Evolutionary conservation across 35 echinoderm and acorn worm species (phyloP), one percentile per base, ranked within the genome.

Genomic region (Nesometra sesokonis): DNA sequence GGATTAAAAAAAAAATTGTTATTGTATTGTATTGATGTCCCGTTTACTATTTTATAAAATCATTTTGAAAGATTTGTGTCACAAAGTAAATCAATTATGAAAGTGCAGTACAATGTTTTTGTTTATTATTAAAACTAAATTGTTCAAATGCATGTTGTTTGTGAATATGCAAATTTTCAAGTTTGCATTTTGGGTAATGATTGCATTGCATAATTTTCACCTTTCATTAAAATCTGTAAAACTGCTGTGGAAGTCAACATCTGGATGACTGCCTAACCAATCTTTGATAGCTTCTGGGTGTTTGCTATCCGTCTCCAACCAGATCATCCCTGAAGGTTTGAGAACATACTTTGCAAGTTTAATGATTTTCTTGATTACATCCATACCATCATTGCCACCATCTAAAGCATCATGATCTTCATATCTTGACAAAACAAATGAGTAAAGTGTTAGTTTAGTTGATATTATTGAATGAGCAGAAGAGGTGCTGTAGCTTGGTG

Each of bases 231-330:
- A 97, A 88, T 97, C 94, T 32, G 82, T 47, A 36, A 80, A 92
- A 77, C 77, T 87, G 4, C 57, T 85, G 0, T 88, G 32, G 31
- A 90, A 90, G 46, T 84, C 38, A 32, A 97, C 81, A 8, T 79
- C 21, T 34, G 46, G 85, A n/a, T 90, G 33, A 23, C 34, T 85
- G 29, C 35, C 29, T 40, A 97, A 77, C 94, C 88, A 97, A 0
- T 38, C 47, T 78, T 93, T 29, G 36, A 97, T 89, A 34, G 85
- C 87, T 1, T 90, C 81, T 30, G 85, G 81, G 32, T 97, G 94
- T 32, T 85, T 87, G 19, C 76, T 67, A 67, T 95, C 93, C 17
- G 90, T 89, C 77, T 97, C 94, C 32, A 97, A 78, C 94, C 94
- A 97, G 47, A 97, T 93, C 3, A 84, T 85, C 0, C 90, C 94